Percentiles rank a stretch among this genome's conserved stretches.
Conservation (phyloP, 2,888 invertebrate genomes). For the Diarsia brunnea region DNA sequence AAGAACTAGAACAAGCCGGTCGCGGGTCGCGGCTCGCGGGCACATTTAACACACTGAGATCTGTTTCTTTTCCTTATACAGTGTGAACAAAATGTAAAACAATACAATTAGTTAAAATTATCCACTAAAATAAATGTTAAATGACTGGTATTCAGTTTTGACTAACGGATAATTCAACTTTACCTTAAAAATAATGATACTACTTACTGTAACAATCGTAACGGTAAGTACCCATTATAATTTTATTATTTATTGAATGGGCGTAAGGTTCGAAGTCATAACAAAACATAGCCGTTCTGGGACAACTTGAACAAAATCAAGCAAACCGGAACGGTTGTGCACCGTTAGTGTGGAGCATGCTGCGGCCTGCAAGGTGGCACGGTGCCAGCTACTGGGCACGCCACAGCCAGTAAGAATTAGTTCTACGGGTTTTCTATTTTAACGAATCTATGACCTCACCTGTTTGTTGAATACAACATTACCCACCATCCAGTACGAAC, state of each 20-base stretch:
- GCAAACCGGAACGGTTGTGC: conserved; percentile 8
- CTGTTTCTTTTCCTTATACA: conserved; percentile 24
- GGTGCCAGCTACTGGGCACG: conserved; percentile 45
- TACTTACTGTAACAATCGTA: no score
- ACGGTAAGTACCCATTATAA: no score
- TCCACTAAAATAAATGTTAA: background rate
- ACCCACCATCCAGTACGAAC: background rate
- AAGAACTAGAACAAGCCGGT: conserved; percentile 53
- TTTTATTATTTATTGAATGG: no score
- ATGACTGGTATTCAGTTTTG: no score
- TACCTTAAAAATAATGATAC: no score
- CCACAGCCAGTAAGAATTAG: conserved; percentile 28
- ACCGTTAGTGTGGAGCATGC: conserved; percentile 17
- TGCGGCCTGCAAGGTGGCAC: conserved; percentile 34
- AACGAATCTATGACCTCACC: background rate
- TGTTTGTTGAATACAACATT: background rate
- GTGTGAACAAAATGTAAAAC: conserved; percentile 3
- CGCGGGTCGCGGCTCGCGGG: conserved; percentile 7
- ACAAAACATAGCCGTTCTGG: background rate
- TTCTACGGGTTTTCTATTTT: conserved; percentile 20
- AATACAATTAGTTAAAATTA: background rate
- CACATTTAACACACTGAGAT: conserved; percentile 13
- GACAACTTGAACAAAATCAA: conserved; percentile 9
- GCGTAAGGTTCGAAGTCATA: no score
- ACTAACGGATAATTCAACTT: no score